Conservation (phyloP, 2,888 invertebrate genomes). For the Dryomyza anilis region DNA sequence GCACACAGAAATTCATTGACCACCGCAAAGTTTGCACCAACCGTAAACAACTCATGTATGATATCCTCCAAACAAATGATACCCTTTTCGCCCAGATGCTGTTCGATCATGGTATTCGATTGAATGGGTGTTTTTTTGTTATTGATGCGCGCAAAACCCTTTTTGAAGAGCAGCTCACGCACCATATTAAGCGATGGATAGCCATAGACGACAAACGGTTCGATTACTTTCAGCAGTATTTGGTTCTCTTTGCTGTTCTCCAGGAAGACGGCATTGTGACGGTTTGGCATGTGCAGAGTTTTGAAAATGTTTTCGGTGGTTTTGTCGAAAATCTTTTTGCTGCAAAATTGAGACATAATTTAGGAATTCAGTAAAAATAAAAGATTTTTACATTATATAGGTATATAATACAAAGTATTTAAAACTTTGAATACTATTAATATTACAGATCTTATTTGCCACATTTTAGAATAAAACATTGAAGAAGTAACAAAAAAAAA, state of each 20-base stretch:
- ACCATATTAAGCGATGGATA: conserved; percentile 54
- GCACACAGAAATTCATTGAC: conserved; percentile 53
- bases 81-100: conserved; percentile 56
- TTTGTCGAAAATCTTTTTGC: conserved; percentile 57
- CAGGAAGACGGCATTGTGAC: conserved; percentile 56
- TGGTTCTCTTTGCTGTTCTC: conserved; percentile 57
- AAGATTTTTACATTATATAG: no score
- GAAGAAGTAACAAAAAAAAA: no score
- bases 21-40: conserved; percentile 55
- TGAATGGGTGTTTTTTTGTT: conserved; percentile 58
- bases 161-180: conserved; percentile 59
- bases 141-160: conserved; percentile 55
- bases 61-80: conserved; percentile 61
- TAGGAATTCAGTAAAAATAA: background rate
- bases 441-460: no score
- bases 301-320: conserved; percentile 54
- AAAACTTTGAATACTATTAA: no score
- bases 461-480: no score
- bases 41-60: conserved; percentile 60
- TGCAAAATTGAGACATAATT: conserved; percentile 30
- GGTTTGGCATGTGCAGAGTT: conserved; percentile 45
- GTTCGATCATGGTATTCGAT: conserved; percentile 60
- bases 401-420: no score
- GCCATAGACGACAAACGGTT: conserved; percentile 59
- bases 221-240: conserved; percentile 55